phyloP scores from a whole-genome alignment of 2,113 vertebrate genomes.

The Amphiprion ocellaris region DNA sequence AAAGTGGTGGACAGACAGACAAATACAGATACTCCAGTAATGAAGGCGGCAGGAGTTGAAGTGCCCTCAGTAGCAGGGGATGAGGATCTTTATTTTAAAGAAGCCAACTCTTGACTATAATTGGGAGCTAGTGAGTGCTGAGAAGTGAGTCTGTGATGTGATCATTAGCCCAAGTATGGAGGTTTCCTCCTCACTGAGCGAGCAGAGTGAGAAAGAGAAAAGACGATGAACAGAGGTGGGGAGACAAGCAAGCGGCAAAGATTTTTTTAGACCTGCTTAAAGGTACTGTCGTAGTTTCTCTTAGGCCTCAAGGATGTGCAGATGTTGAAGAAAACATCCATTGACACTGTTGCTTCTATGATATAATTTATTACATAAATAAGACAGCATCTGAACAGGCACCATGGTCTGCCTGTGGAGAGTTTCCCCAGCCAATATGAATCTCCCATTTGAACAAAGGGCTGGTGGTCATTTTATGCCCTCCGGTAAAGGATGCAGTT shows the following conservation, averaged over 20 bases:
- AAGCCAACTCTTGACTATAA: conserved; percentile 71
- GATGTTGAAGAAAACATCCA: too few relatives aligned
- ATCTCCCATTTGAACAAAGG: too few relatives aligned
- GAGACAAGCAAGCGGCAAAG: conserved; percentile 12
- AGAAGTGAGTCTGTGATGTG: conserved; percentile 65
- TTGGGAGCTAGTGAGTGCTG: conserved; percentile 60
- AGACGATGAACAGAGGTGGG: conserved; percentile 32
- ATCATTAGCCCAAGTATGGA: conserved; percentile 68
- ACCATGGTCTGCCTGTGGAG: too few relatives aligned
- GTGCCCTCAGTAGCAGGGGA: conserved; percentile 43
- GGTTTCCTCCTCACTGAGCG: conserved; percentile 46
- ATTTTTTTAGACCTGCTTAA: conserved; percentile 16
- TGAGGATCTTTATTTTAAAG: conserved; percentile 68
- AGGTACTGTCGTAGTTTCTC: background rate
- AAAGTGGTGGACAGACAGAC: background rate
- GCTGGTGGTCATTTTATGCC: too few relatives aligned
- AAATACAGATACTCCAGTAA: conserved; percentile 47
- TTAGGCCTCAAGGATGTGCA: too few relatives aligned
- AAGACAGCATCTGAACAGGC: too few relatives aligned
- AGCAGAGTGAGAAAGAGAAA: conserved; percentile 13
- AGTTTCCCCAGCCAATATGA: too few relatives aligned
- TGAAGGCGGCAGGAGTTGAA: conserved; percentile 50
- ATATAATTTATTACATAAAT: too few relatives aligned
- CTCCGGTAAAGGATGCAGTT: too few relatives aligned
- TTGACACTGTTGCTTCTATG: too few relatives aligned